phyloP scores from a whole-genome alignment of 2,888 invertebrate genomes.

The Morinoia aosen region DNA sequence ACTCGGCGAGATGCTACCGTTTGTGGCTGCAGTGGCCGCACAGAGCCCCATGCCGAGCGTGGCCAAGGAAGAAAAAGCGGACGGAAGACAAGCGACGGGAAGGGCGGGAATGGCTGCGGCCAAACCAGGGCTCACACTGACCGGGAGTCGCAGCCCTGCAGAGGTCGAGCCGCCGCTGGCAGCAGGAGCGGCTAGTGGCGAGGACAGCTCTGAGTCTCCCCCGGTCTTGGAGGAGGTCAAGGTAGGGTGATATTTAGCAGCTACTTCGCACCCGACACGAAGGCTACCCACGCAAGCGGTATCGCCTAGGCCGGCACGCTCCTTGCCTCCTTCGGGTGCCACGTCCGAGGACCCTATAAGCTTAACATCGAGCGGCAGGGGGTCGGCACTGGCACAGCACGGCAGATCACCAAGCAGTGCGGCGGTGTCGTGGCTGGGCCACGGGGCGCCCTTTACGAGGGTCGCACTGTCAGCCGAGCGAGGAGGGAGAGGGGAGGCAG shows the following conservation, averaged over 20 bases:
- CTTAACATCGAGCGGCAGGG: not conserved
- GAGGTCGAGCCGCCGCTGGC: not conserved
- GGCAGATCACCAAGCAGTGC: not conserved
- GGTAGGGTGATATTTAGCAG: not conserved
- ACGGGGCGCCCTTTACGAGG: too few relatives aligned
- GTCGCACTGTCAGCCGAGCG: not conserved
- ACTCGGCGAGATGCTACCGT: constrained; percentile 10
- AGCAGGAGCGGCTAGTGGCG: not conserved
- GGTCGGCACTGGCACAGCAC: not conserved
- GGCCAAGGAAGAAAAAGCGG: constrained; percentile 29
- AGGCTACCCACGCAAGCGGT: not conserved
- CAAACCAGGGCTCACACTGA: not conserved
- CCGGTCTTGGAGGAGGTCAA: not conserved
- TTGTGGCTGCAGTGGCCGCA: constrained; percentile 32
- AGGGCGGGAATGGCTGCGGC: not conserved
- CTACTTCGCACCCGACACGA: not conserved
- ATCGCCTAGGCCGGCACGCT: not conserved
- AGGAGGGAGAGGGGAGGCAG: not conserved
- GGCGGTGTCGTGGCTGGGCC: not conserved
- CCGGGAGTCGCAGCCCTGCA: not conserved
- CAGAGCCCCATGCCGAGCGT: constrained; percentile 22
- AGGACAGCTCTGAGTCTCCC: not conserved
- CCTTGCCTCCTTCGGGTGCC: not conserved
- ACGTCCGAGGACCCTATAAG: not conserved
- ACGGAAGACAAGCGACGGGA: constrained; percentile 29